phyloP scores from a whole-genome alignment of 2,888 invertebrate genomes.

The Eupithecia exiguata region DNA sequence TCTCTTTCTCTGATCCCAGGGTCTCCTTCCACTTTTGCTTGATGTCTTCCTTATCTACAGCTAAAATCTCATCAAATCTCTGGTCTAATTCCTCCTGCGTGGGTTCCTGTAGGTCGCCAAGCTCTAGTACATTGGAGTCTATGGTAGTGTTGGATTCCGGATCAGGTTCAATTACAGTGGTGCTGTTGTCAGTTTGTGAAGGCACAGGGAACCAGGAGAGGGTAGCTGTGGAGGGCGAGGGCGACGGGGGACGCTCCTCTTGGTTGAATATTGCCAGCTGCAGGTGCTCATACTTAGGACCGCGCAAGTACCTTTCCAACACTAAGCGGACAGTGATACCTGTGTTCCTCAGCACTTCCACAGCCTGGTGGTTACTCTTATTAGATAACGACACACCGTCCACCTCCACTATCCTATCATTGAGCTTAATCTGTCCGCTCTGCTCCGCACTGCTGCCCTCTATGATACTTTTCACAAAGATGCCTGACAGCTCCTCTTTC shows the following conservation, averaged over 20 bases:
- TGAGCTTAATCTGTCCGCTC: conserved; percentile 95
- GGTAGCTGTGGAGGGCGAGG: conserved; percentile 91
- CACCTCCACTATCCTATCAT: conserved; percentile 98
- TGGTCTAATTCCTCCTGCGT: conserved; percentile 78
- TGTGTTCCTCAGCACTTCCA: conserved; percentile 96
- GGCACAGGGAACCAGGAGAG: conserved; percentile 93
- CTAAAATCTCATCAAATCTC: conserved; percentile 84
- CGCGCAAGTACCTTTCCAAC: conserved; percentile 95
- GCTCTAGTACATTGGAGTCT: conserved; percentile 88
- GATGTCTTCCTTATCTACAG: conserved; percentile 84
- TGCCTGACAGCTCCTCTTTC: conserved; percentile 99
- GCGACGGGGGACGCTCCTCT: conserved; percentile 80
- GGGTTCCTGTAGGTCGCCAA: conserved; percentile 78
- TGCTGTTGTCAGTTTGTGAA: conserved; percentile 85
- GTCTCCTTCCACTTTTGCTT: conserved; percentile 91
- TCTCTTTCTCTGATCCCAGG: conserved; percentile 92
- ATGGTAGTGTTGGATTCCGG: conserved; percentile 92
- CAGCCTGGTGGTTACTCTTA: conserved; percentile 98
- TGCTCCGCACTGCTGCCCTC: conserved; percentile 98
- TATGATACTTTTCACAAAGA: conserved; percentile 99
- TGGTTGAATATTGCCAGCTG: conserved; percentile 92
- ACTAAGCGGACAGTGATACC: conserved; percentile 94
- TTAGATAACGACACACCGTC: conserved; percentile 95
- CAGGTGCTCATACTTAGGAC: conserved; percentile 96
- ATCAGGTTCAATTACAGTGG: conserved; percentile 88